Conservation (phyloP, 2,113 vertebrate genomes). For the Buteo buteo region DNA sequence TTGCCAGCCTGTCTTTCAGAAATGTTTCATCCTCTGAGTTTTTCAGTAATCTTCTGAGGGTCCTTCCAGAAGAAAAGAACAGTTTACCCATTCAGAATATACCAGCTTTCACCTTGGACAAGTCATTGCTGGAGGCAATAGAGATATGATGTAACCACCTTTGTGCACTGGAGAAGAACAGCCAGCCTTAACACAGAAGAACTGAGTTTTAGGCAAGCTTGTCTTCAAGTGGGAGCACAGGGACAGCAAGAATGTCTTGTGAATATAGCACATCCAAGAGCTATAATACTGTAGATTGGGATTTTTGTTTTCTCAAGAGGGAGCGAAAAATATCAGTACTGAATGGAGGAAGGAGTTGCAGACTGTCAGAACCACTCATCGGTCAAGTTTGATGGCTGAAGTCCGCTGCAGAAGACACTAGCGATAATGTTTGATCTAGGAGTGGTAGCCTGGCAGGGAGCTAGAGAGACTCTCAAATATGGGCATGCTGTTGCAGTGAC, state of each 20-base stretch:
- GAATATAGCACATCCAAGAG: neutral
- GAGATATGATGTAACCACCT: neutral
- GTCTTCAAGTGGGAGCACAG: neutral
- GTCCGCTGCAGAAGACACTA: neutral
- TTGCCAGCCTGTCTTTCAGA: neutral
- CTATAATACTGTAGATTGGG: neutral
- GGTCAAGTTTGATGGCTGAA: neutral
- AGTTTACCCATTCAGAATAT: neutral
- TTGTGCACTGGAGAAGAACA: neutral
- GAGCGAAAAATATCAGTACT: neutral
- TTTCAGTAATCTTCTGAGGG: neutral
- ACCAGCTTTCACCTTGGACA: neutral
- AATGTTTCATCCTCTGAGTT: neutral
- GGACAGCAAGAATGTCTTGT: neutral
- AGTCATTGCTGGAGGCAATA: neutral
- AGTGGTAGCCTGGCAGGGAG: neutral
- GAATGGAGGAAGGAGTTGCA: neutral
- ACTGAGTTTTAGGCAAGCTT: neutral
- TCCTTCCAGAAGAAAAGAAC: neutral
- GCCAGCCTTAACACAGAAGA: neutral
- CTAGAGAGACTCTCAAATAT: neutral
- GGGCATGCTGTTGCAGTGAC: neutral
- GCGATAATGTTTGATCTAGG: neutral
- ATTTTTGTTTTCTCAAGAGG: neutral
- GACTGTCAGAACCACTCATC: neutral